Percentiles rank a stretch among this genome's conserved stretches.
Evolutionary conservation across 2,113 vertebrate genomes (phyloP).

Genomic region (Equus przewalskii): DNA sequence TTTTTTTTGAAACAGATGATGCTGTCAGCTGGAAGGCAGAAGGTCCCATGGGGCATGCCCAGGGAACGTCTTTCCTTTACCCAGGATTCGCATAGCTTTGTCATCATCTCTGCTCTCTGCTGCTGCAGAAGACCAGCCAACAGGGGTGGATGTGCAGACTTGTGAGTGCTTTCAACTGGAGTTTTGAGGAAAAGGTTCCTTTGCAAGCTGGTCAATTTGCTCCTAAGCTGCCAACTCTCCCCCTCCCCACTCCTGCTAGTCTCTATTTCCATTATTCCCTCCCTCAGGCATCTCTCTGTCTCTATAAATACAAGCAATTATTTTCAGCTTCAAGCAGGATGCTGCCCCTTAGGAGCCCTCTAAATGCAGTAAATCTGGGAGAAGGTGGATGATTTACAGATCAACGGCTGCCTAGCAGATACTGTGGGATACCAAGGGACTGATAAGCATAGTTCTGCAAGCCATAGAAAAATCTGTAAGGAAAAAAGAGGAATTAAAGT

Average conservation of each 20-base stretch:
- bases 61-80: not conserved
- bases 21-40: not conserved
- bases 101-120: not conserved
- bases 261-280: not conserved
- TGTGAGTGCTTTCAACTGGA: not conserved
- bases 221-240: not conserved
- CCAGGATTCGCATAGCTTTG: not conserved
- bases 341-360: not conserved
- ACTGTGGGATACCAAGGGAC: not conserved
- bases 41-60: not conserved
- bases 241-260: not conserved
- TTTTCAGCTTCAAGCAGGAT: constrained; percentile 59
- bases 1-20: not conserved
- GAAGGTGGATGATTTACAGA: constrained; percentile 39
- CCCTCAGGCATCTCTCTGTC: not conserved
- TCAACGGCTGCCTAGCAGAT: not conserved
- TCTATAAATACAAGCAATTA: constrained; percentile 60
- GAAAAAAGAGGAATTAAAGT: not conserved
- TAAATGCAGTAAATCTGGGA: not conserved
- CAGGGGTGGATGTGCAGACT: not conserved
- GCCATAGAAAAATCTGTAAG: constrained; percentile 16
- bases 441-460: not conserved
- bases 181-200: not conserved
- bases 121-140: not conserved
- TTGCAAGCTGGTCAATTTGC: not conserved